Evolutionary conservation across 2,113 vertebrate species (phyloP).

Genomic region (Hemiprocne comata): DNA sequence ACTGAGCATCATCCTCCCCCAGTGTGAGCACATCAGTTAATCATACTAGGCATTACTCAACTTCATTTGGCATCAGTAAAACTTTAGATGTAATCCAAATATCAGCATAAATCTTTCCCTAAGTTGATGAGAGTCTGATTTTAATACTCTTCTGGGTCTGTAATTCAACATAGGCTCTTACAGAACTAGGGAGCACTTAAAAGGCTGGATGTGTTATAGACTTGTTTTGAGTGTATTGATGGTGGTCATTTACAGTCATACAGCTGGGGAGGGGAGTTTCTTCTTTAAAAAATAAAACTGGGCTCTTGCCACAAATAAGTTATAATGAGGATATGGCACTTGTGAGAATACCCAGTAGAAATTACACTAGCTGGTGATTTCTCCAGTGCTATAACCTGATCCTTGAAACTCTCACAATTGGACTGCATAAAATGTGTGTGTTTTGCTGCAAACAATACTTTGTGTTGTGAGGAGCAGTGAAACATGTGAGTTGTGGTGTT

Average conservation of each 20-base stretch:
- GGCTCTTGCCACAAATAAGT: not conserved
- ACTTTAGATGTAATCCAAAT: slow-evolving; percentile 14
- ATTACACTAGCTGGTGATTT: not conserved
- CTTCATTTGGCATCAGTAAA: slow-evolving; percentile 24
- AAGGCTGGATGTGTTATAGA: not conserved
- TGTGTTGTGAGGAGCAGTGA: not conserved
- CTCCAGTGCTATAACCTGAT: not conserved
- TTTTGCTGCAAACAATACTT: not conserved
- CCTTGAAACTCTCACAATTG: not conserved
- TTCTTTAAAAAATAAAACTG: not conserved
- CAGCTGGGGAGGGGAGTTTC: not conserved
- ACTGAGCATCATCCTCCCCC: slow-evolving; percentile 46
- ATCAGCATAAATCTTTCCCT: not conserved
- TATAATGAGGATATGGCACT: not conserved
- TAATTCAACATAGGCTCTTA: not conserved
- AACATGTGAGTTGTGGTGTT: not conserved
- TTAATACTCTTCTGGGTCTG: not conserved
- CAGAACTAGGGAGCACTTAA: not conserved
- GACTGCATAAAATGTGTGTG: not conserved
- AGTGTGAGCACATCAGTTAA: slow-evolving; percentile 44
- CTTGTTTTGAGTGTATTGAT: not conserved
- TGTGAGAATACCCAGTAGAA: not conserved
- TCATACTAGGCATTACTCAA: slow-evolving; percentile 61
- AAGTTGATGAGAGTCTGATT: not conserved
- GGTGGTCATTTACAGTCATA: not conserved